phyloP scores from a whole-genome alignment of 2,888 invertebrate species.

The Apodemia hepburni region DNA sequence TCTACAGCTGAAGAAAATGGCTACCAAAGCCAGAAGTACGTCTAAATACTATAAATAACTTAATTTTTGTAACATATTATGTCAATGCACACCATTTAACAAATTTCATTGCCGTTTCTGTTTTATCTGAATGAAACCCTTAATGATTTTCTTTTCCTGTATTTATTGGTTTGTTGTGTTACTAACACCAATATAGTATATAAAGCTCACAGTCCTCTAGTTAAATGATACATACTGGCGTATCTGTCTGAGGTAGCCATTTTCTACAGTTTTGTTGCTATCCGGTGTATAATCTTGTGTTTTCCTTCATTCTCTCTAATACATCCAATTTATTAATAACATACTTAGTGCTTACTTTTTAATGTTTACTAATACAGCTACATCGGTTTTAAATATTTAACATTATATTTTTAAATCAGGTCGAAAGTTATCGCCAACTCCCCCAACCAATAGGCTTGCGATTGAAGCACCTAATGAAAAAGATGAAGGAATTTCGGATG shows the following conservation, averaged over 20 bases:
- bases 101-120: slow-evolving; percentile 30
- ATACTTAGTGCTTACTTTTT: slow-evolving; percentile 29
- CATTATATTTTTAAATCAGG: slow-evolving; percentile 58
- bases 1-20: slow-evolving; percentile 97
- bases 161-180: slow-evolving; percentile 53
- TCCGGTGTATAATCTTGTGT: slow-evolving; percentile 15
- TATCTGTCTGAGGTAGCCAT: slow-evolving; percentile 74
- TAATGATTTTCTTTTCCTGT: slow-evolving; percentile 36
- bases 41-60: slow-evolving; percentile 57
- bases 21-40: slow-evolving; percentile 91
- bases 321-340: slow-evolving; percentile 25
- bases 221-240: slow-evolving; percentile 47
- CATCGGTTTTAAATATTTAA: slow-evolving; percentile 25
- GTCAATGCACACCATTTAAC: slow-evolving; percentile 33
- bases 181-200: slow-evolving; percentile 51
- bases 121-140: slow-evolving; percentile 33
- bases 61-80: slow-evolving; percentile 49
- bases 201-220: slow-evolving; percentile 35
- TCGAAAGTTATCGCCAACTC: slow-evolving; percentile 85
- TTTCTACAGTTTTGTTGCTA: slow-evolving; percentile 65
- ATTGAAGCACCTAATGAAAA: slow-evolving; percentile 84
- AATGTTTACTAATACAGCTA: slow-evolving; percentile 36
- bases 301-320: slow-evolving; percentile 16
- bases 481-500: slow-evolving; percentile 86
- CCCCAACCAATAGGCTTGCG: slow-evolving; percentile 82